Evolutionary conservation across 1,140 invertebrate species (phyloP), one percentile per base, ranked within the genome.

Genomic region (Drosophila sechellia): DNA sequence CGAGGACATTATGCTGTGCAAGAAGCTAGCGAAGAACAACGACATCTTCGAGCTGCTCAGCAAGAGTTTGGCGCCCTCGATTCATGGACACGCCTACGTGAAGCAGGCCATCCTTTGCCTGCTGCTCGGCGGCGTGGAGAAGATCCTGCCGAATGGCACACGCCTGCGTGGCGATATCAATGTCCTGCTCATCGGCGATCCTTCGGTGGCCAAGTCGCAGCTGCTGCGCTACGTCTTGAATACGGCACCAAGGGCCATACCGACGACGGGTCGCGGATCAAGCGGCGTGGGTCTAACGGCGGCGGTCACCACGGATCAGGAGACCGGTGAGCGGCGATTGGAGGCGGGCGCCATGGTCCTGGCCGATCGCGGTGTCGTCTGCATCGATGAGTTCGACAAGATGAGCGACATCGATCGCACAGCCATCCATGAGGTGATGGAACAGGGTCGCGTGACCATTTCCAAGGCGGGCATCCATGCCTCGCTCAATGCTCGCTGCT

Each of bases 371-470:
- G 99, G 99, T 22, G 97, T 99, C 48, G 98, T 99, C 52, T 99
- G 99, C 91, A 99, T 99, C 92, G 99, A 99, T 93, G 99, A 99
- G 94, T 99, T 99, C 93, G 99, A 99, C 93, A 99, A 99, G 94
- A 99, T 99, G 99, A 98, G 98, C n/a, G 99, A 99, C 91, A 97
- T 99, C 58, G 99, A 99, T 94, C 94, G 99, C 81, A 99, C 99
- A 13, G 98, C 99, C 22, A 99, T 99, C 72, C 99, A 99, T 92
- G 99, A 99, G 94, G 98, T 99, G 3, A 98, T 98, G 97, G 97
- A 98, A 94, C 97, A 98, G 92, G 97, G 97, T 20, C 94, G 97
- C 83, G 98, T 99, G 1, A 99, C 98, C 5, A 99, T 99, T 77
- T 96, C 98, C 6, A 99, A 99, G 94, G 99, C 99, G 52, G 99